These are phyloP conservation scores for Spilarctia lutea DNA, from an alignment of 2,888 invertebrate species.

Conservation along the genomic window DNA sequence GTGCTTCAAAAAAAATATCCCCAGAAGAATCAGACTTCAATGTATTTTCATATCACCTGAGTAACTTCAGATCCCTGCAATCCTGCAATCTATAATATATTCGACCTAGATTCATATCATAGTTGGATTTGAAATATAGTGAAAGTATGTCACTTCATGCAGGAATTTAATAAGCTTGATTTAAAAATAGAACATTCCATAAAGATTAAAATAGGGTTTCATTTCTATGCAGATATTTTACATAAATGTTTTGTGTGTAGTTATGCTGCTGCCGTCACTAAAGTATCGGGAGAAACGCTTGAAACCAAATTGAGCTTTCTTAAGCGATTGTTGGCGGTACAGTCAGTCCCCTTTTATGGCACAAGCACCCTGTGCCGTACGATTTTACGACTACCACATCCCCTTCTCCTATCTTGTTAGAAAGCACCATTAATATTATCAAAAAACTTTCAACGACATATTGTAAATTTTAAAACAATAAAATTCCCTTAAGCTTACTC, in stretches of 20 bases:
- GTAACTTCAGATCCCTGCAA: not conserved
- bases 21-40: not conserved
- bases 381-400: constrained; percentile 77
- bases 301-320: constrained; percentile 68
- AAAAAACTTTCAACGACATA: constrained; percentile 43
- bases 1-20: no score
- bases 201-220: not conserved
- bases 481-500: not conserved
- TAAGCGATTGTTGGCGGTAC: constrained; percentile 54
- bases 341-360: constrained; percentile 74
- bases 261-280: constrained; percentile 51
- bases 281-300: constrained; percentile 58
- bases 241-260: constrained; percentile 17
- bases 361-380: constrained; percentile 71
- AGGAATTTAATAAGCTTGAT: constrained; percentile 16
- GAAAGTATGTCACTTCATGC: constrained; percentile 1
- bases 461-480: constrained; percentile 21
- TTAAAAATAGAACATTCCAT: not conserved
- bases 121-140: not conserved
- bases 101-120: not conserved
- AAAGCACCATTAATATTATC: constrained; percentile 61
- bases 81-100: not conserved
- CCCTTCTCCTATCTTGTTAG: constrained; percentile 70
- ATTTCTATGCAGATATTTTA: constrained; percentile 25
- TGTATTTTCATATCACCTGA: not conserved